Evolutionary conservation across 2,797 vertebrate genomes (phyloP).

Genomic region (Parauchenoglanis punctatus): DNA sequence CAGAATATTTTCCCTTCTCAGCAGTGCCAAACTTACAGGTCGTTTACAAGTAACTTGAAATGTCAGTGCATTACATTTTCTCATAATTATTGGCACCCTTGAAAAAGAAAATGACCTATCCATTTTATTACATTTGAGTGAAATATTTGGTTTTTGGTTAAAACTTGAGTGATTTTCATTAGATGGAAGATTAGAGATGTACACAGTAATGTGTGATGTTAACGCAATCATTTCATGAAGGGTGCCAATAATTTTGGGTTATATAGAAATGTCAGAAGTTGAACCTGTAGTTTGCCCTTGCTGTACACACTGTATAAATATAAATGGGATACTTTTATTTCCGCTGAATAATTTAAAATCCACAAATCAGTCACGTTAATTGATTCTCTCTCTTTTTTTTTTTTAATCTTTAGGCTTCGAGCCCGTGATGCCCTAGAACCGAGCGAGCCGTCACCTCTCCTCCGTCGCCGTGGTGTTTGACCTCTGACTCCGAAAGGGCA

Average conservation of each 20-base stretch:
- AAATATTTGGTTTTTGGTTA: neutral
- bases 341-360: neutral
- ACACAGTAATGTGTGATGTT: neutral
- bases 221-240: neutral
- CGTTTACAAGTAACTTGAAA: neutral
- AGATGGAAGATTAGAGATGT: neutral
- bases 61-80: too few species aligned
- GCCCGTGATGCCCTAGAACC: constrained; percentile 32
- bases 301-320: neutral
- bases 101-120: accelerated
- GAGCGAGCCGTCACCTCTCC: constrained; percentile 55
- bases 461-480: constrained; percentile 60
- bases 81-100: constrained; percentile 1
- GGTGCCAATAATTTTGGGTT: neutral
- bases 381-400: too few species aligned
- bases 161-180: neutral
- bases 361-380: too few species aligned
- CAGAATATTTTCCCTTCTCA: neutral
- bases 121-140: neutral
- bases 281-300: neutral
- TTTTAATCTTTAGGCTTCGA: neutral
- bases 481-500: constrained; percentile 57
- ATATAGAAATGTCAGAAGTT: neutral
- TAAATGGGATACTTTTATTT: neutral
- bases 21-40: too few species aligned